A percentile compares a stretch with the other conserved stretches of the same genome.
Conservation (phyloP, 1,140 invertebrate species). For the Aphis gossypii region DNA sequence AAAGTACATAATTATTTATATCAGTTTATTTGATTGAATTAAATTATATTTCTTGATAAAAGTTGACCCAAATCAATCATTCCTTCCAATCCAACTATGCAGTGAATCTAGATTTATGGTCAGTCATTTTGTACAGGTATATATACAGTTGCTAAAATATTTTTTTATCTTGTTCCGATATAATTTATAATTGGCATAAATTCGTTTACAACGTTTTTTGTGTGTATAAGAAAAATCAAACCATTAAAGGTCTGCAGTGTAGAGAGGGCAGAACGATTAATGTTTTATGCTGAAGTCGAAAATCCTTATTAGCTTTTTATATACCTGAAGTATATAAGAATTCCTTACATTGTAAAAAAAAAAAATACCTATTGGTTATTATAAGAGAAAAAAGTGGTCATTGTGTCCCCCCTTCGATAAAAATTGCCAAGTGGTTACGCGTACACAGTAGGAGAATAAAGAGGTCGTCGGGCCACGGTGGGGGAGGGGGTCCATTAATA, state of each 20-base stretch:
- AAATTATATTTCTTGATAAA: not conserved
- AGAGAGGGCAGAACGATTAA: not conserved
- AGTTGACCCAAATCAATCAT: constrained; percentile 38
- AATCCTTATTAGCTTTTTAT: constrained; percentile 49
- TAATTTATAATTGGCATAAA: constrained; percentile 45
- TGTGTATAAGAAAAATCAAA: not conserved
- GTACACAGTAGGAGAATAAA: constrained; percentile 44
- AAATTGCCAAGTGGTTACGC: constrained; percentile 37
- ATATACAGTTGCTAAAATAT: not conserved
- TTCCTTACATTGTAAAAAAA: constrained; percentile 36
- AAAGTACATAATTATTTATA: not conserved
- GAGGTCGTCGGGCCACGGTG: constrained; percentile 28
- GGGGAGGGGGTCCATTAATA: constrained; percentile 46
- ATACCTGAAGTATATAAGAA: not conserved
- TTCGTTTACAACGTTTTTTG: constrained; percentile 26
- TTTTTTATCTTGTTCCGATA: not conserved
- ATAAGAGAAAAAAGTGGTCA: constrained; percentile 38
- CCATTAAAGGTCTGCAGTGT: not conserved
- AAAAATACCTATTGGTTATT: constrained; percentile 32
- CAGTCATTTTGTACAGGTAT: not conserved
- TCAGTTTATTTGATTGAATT: not conserved
- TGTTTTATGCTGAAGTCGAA: not conserved
- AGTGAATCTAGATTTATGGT: not conserved
- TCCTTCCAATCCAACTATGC: no score
- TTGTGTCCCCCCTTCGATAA: not conserved